Evolutionary conservation across 1,140 invertebrate species (phyloP), one percentile per base, ranked within the genome.

Genomic region (Matsumurasca onukii): DNA sequence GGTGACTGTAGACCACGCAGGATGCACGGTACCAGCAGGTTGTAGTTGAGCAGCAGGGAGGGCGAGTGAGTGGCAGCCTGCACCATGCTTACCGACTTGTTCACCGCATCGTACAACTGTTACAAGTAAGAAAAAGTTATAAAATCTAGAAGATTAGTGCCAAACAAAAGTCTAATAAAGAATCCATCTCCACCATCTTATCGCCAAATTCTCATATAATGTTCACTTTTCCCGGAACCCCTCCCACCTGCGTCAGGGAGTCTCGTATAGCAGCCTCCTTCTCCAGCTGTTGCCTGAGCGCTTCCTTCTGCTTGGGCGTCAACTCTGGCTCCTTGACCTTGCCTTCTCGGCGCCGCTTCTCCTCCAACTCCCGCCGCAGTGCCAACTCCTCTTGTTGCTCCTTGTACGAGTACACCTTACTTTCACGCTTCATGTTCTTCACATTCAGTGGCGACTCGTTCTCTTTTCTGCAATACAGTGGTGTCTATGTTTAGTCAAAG

Each of bases 371-470:
- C 72, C 94, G 89, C 39, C 92, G 83, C 31, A 99, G 80, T 75
- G 97, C 92, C 66, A 98, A 79, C 78, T 98, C 97, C 77, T 97
- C 97, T 75, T 97, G 83, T 78, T 99, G 97, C 74, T 99, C 97
- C 77, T 97, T 96, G 78, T 95, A 98, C 20, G 94, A 97, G 78
- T 99, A 99, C 1, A 89, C 92, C 82, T 98, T 99, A 77, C 94
- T 98, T 77, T 99, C 97, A 48, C 96, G 84, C 80, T 96, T 97
- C 76, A 99, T 86, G 75, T 99, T 98, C 82, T 92, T 90, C 20
- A 87, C 86, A 61, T 85, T 84, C 75, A 86, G 73, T 31, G 83
- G 81, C 49, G 80, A 84, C 70, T 83, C 86, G 67, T 86, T 87
- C 63, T 89, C 85, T 71, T 84, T 86, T 1, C 82, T 65, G 85